A percentile compares a stretch with the other conserved stretches of the same genome.
These are phyloP conservation scores for Podabrus alpinus DNA, from an alignment of 2,888 invertebrate species.

Conservation along the genomic window DNA sequence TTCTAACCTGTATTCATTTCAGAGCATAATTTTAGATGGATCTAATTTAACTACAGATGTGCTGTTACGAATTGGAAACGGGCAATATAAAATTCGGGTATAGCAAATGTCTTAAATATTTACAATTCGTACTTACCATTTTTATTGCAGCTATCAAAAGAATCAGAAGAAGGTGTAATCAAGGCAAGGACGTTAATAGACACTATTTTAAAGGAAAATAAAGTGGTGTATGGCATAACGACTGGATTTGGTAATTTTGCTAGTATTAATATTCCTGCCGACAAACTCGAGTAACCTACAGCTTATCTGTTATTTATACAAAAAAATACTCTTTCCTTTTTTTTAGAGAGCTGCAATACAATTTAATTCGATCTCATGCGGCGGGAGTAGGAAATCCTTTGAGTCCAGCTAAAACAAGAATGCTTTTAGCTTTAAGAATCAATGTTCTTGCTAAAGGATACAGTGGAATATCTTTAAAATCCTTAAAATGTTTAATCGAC, in stretches of 20 bases:
- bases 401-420: slow-evolving; percentile 62
- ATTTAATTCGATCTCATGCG: slow-evolving; percentile 67
- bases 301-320: not conserved
- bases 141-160: slow-evolving; percentile 57
- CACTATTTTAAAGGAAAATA: slow-evolving; percentile 58
- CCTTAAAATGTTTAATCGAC: slow-evolving; percentile 62
- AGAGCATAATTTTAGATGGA: slow-evolving; percentile 63
- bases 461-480: slow-evolving; percentile 65
- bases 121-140: not conserved
- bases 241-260: slow-evolving; percentile 73
- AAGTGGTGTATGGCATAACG: slow-evolving; percentile 61
- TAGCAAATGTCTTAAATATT: not conserved
- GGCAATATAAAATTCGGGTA: slow-evolving; percentile 61
- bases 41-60: slow-evolving; percentile 61
- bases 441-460: slow-evolving; percentile 71
- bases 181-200: slow-evolving; percentile 62
- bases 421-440: slow-evolving; percentile 66
- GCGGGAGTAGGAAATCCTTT: slow-evolving; percentile 68
- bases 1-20: slow-evolving; percentile 27
- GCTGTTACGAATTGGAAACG: slow-evolving; percentile 60
- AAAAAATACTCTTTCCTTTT: not conserved
- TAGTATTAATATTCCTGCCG: slow-evolving; percentile 58
- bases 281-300: slow-evolving; percentile 59
- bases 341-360: slow-evolving; percentile 63
- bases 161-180: slow-evolving; percentile 59